Evolutionary conservation across 2,888 invertebrate genomes (phyloP), one percentile per base, ranked within the genome.

Genomic region (Cheilosia urbana): DNA sequence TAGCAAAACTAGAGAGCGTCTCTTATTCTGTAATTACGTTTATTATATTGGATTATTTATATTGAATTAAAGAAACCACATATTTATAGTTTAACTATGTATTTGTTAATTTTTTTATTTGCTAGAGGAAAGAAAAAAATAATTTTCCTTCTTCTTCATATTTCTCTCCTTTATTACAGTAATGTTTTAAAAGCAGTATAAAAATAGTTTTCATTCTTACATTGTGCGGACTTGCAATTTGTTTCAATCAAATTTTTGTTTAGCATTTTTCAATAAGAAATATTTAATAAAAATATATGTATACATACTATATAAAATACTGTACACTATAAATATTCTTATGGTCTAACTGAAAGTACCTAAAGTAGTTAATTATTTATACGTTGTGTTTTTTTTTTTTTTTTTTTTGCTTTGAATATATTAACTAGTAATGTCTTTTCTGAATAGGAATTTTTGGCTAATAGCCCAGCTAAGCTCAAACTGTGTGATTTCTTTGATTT

Each of bases 371-470:
- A 19, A 55, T 58, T 78, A 58, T 15, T 78, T 71, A 62, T 71
- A 55, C 1, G 21, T 37, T 75, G 19, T 78, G n/a, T 49, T 69
- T 63, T 19, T 30, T 47, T 42, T 51, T 71, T 47, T 2, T 3
- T 24, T 68, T 71, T 58, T 63, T 49, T 55, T 84, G 66, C 77
- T 81, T 84, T 82, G 75, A 75, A 71, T 72, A 77, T 87, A 83
- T 85, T 82, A 87, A 87, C 84, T 88, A 88, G 87, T 88, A 88
- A 88, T 88, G 87, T 88, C 87, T 88, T 87, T 88, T 87, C 87
- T 88, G 87, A 87, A 88, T 88, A 88, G 88, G 88, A 88, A 88
- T 88, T 88, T 27, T 88, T 83, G 88, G 87, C 87, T 88, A 85
- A 55, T 87, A 88, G 88, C 87, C 88, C 83, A 87, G 85, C 87